A percentile compares a stretch with the other conserved stretches of the same genome.
Evolutionary conservation across 2,113 vertebrate genomes (phyloP).

Genomic region (Mobula hypostoma): DNA sequence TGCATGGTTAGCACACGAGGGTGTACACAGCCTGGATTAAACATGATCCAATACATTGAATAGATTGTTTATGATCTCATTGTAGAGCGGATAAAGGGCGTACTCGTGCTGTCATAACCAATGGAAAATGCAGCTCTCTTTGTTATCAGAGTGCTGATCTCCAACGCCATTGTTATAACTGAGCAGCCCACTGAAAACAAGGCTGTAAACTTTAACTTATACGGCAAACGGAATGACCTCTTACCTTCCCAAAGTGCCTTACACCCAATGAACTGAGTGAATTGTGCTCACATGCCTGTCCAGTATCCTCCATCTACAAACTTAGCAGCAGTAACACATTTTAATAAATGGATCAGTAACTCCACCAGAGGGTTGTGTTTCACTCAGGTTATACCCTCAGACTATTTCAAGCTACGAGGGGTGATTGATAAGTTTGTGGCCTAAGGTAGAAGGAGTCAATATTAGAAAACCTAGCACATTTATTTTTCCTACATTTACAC

Average conservation of each 20-base stretch:
- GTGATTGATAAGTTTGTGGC: too few species aligned
- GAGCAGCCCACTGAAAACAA: neutral
- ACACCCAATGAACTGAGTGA: too few species aligned
- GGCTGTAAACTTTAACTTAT: neutral
- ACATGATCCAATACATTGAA: too few species aligned
- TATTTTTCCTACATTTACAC: too few species aligned
- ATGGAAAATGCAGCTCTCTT: neutral
- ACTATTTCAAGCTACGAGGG: neutral
- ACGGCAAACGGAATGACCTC: too few species aligned
- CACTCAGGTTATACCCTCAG: neutral
- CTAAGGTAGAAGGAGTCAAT: too few species aligned
- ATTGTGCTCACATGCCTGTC: neutral
- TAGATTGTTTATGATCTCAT: neutral
- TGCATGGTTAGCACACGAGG: too few species aligned
- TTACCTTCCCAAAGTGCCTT: too few species aligned
- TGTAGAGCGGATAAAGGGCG: neutral
- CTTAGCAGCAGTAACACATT: neutral
- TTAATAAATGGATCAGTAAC: neutral
- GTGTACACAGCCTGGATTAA: too few species aligned
- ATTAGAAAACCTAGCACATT: too few species aligned
- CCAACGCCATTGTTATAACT: neutral
- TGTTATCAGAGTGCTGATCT: neutral
- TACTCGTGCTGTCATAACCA: neutral
- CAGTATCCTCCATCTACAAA: neutral
- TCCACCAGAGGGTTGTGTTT: neutral